phyloP scores from a whole-genome alignment of 2,888 invertebrate genomes.

The Pandemis corylana region DNA sequence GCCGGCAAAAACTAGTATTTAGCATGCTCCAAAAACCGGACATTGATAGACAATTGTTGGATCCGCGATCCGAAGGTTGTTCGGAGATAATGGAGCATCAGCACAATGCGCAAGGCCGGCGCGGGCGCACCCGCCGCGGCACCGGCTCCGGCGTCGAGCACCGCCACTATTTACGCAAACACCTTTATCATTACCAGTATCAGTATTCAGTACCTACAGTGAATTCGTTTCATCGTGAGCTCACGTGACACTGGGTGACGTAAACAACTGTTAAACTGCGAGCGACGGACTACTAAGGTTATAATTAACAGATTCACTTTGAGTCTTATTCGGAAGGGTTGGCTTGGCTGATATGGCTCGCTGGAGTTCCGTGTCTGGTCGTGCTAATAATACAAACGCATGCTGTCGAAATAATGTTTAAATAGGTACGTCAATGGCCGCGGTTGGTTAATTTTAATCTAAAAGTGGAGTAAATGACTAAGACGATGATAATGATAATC shows the following conservation, averaged over 20 bases:
- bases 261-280: conserved; percentile 15
- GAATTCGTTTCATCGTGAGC: conserved; percentile 22
- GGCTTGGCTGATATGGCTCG: conserved; percentile 9
- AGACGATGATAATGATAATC: conserved; percentile 14
- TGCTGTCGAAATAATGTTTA: conserved; percentile 15
- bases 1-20: conserved; percentile 23
- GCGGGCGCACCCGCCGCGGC: conserved; percentile 35
- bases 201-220: conserved; percentile 23
- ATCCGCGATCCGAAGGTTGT: conserved; percentile 29
- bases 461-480: conserved; percentile 7
- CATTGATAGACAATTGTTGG: conserved; percentile 32
- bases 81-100: conserved; percentile 25
- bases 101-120: conserved; percentile 49
- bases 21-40: conserved; percentile 32
- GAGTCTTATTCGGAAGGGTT: conserved; percentile 7
- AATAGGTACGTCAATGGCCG: not conserved
- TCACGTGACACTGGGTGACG: conserved; percentile 37
- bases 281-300: conserved; percentile 21
- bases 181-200: conserved; percentile 32
- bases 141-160: conserved; percentile 1
- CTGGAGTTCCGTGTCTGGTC: conserved; percentile 25
- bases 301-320: conserved; percentile 27
- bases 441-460: conserved; percentile 4
- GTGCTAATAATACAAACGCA: conserved; percentile 33
- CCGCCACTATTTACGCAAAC: conserved; percentile 24